Base-by-base conservation (phyloP, 2,797 vertebrate genomes). In the Bradypodion ventrale region DNA sequence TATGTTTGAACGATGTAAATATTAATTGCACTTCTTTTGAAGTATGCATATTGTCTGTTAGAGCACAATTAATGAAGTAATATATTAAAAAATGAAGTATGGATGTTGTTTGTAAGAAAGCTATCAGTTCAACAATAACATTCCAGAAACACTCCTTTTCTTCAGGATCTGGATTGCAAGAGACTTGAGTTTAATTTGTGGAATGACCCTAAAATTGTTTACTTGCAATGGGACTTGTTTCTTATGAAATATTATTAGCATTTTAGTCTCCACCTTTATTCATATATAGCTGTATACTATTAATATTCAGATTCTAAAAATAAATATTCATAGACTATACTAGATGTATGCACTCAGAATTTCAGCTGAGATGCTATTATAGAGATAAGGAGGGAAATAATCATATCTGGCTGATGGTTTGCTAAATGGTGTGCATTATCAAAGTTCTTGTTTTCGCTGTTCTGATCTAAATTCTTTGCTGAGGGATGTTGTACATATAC, bases 341-440 rank as follows among this genome's bases (percentile, higher is more conserved):
- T 75, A 78, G 88, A 82, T 76, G 80, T 69, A 32, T 77, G 92
- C 89, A 85, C 21, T 32, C 85, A 59, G 25, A 90, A 78, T 83
- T 78, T 46, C 62, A 91, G 85, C 74, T 83, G 78, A 88, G 85
- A 60, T 75, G 62, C 80, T 84, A 40, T 82, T 79, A 69, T 90
- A 87, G 69, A 83, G 68, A 27, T n/a, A 13, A 80, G 60, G 72
- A 83, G 35, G 6, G 12, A 89, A 78, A 68, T 81, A 85, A 78
- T 62, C 13, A 90, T 89, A 89, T 86, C 73, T 91, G 89, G 74
- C 89, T 90, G 62, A 42, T 87, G 83, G 84, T 88, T 92, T 90
- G 88, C 35, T 40, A 90, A 92, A 93, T 84, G 7, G 63, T 52
- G 87, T 80, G 75, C 87, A 89, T 89, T 89, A 93, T 91, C 59